A percentile compares a stretch with the other conserved stretches of the same genome.
These are phyloP conservation scores for Anoura caudifer DNA, from an alignment of 2,113 vertebrate genomes.

Conservation along the genomic window DNA sequence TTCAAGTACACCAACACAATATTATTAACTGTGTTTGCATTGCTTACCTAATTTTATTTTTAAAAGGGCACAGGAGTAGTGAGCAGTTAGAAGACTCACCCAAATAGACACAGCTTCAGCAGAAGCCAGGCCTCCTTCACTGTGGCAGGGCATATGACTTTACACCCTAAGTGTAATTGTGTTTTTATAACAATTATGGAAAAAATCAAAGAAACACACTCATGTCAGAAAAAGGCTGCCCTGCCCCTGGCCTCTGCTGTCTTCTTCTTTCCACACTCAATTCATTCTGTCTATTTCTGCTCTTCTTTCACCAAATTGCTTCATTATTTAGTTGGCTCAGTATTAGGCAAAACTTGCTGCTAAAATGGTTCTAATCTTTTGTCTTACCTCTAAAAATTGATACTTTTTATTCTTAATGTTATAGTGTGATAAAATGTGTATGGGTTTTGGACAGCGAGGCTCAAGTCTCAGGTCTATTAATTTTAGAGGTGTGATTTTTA, in stretches of 20 bases:
- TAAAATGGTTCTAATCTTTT: not conserved
- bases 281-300: not conserved
- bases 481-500: not conserved
- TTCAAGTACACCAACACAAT: not conserved
- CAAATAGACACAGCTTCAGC: not conserved
- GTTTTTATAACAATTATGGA: not conserved
- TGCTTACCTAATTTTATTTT: not conserved
- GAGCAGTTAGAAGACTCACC: not conserved
- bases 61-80: not conserved
- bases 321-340: not conserved
- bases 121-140: not conserved
- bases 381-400: not conserved
- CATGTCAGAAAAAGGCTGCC: not conserved
- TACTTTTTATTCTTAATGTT: not conserved
- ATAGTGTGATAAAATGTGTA: not conserved
- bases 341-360: not conserved
- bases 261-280: not conserved
- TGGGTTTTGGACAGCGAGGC: not conserved
- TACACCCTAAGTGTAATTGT: not conserved
- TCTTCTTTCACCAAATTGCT: not conserved
- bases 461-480: not conserved
- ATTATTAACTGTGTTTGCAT: not conserved
- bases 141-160: not conserved
- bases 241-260: not conserved
- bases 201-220: not conserved